Percentiles rank a stretch among this genome's conserved stretches.
These are phyloP conservation scores for Cheilosia scutellata DNA, from an alignment of 2,888 invertebrate genomes.

Conservation along the genomic window DNA sequence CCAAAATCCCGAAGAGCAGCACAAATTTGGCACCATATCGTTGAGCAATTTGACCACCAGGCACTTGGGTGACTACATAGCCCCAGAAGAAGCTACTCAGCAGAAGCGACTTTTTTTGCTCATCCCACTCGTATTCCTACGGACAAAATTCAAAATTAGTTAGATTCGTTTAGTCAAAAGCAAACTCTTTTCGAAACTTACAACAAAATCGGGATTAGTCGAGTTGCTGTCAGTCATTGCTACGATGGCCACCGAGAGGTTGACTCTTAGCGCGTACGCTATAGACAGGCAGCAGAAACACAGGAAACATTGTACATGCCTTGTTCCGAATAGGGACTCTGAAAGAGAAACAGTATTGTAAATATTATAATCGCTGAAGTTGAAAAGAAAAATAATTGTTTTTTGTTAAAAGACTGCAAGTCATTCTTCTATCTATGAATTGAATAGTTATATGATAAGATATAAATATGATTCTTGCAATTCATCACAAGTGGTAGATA, in stretches of 20 bases:
- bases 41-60: slow-evolving; percentile 89
- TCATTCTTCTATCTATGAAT: no score
- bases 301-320: slow-evolving; percentile 87
- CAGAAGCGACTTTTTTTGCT: slow-evolving; percentile 85
- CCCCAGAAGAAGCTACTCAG: slow-evolving; percentile 89
- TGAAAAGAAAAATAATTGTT: no score
- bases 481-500: no score
- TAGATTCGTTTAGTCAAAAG: not conserved
- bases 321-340: slow-evolving; percentile 85
- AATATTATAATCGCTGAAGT: no score
- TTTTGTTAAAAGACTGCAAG: no score
- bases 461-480: no score
- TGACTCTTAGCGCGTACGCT: slow-evolving; percentile 88
- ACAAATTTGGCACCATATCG: slow-evolving; percentile 89
- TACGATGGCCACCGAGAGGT: slow-evolving; percentile 89
- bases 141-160: slow-evolving; percentile 33
- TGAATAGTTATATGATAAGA: no score
- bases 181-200: slow-evolving; percentile 77
- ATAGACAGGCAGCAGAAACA: slow-evolving; percentile 87
- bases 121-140: slow-evolving; percentile 86
- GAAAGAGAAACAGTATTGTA: slow-evolving; percentile 77
- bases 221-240: slow-evolving; percentile 88
- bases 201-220: slow-evolving; percentile 83
- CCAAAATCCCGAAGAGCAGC: slow-evolving; percentile 85
- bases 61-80: slow-evolving; percentile 87